phyloP scores from a whole-genome alignment of 2,888 invertebrate genomes.

The Megaustenia siamemsis region DNA sequence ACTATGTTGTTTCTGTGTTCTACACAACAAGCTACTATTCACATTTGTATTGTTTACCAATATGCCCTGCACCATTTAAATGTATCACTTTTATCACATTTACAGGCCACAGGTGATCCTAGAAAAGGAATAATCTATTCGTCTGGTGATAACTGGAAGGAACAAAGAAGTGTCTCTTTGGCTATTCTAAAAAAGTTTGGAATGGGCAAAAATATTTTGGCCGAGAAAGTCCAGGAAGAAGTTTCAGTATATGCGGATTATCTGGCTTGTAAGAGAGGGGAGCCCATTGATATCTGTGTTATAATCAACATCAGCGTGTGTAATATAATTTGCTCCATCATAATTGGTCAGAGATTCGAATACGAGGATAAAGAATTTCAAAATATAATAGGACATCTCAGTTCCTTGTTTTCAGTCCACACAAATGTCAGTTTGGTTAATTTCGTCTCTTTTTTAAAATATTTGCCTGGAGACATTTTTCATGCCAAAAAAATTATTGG shows the following conservation, averaged over 20 bases:
- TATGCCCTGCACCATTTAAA: too few species aligned
- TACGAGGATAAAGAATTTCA: neutral
- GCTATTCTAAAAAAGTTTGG: neutral
- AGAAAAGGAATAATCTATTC: neutral
- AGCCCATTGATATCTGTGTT: neutral
- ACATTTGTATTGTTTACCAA: too few species aligned
- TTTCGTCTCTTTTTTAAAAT: neutral
- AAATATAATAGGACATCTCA: neutral
- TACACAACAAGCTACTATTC: too few species aligned
- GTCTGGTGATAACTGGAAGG: neutral
- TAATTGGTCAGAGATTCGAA: neutral
- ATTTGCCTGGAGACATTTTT: neutral
- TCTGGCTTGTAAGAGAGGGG: neutral
- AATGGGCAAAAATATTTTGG: neutral
- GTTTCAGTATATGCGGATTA: neutral
- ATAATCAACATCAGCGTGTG: neutral
- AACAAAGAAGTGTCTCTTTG: neutral
- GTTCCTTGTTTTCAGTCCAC: neutral
- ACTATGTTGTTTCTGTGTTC: too few species aligned
- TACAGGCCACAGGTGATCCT: neutral
- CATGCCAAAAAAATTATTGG: neutral
- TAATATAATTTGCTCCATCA: slow-evolving; percentile 11
- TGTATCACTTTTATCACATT: too few species aligned
- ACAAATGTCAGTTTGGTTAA: neutral
- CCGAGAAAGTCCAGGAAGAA: neutral